phyloP scores from a whole-genome alignment of 2,113 vertebrate genomes.

The Vicugna pacos region DNA sequence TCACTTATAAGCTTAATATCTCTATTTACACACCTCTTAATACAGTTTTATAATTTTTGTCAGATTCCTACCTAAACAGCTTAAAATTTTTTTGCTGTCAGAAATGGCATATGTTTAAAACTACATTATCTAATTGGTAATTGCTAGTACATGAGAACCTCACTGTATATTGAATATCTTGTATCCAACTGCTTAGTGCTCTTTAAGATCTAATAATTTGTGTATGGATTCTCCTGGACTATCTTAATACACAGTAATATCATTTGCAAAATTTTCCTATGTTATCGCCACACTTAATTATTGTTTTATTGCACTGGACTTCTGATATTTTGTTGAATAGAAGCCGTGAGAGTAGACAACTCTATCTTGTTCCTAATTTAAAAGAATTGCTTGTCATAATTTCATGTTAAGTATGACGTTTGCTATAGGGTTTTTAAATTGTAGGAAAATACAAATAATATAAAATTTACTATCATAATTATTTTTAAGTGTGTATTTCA shows the following conservation, averaged over 20 bases:
- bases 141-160: not conserved
- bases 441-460: slow-evolving; percentile 11
- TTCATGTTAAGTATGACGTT: not conserved
- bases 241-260: not conserved
- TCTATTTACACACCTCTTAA: not conserved
- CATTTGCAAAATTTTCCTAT: slow-evolving; percentile 19
- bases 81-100: not conserved
- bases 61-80: not conserved
- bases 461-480: not conserved
- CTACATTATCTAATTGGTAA: slow-evolving; percentile 5
- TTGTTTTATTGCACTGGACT: not conserved
- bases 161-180: not conserved
- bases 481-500: slow-evolving; percentile 20
- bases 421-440: not conserved
- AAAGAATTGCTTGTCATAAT: slow-evolving; percentile 39
- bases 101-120: not conserved
- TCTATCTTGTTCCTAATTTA: not conserved
- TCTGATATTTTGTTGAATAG: not conserved
- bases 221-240: not conserved
- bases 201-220: not conserved
- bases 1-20: not conserved
- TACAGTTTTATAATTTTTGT: slow-evolving; percentile 19
- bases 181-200: not conserved
- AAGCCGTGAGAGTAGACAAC: not conserved
- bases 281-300: not conserved